Percentiles rank a stretch among this genome's conserved stretches.
phyloP scores from a whole-genome alignment of 2,113 vertebrate genomes.

The Poeciliopsis turrubarensis region DNA sequence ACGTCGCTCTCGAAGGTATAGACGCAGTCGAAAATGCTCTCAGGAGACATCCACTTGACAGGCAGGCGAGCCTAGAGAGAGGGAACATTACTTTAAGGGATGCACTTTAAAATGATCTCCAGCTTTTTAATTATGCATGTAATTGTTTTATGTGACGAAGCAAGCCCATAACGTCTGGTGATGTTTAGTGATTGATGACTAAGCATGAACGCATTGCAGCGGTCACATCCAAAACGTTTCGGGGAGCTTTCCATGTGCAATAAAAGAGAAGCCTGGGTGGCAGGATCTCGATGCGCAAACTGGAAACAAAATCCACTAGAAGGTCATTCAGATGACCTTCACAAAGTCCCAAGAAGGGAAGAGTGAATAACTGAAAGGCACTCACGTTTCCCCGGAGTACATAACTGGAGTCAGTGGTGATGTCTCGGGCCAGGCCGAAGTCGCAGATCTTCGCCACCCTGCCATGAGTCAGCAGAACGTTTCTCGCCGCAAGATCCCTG shows the following conservation, averaged over 20 bases:
- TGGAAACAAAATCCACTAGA: background rate
- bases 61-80: constrained; percentile 89
- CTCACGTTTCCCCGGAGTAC: constrained; percentile 98
- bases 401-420: constrained; percentile 96
- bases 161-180: background rate
- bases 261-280: background rate
- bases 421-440: constrained; percentile 96
- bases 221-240: background rate
- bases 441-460: constrained; percentile 98
- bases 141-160: background rate
- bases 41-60: constrained; percentile 99
- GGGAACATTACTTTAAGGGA: background rate
- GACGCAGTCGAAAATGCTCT: constrained; percentile 96
- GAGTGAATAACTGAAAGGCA: constrained; percentile 33
- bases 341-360: background rate
- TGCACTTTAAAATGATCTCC: background rate
- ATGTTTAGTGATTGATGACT: background rate
- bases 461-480: constrained; percentile 94
- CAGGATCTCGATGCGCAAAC: background rate
- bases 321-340: too few species aligned
- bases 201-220: background rate
- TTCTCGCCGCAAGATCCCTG: constrained; percentile 95
- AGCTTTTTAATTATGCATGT: background rate
- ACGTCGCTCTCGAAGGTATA: constrained; percentile 98
- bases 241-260: too few species aligned